Conservation (phyloP, 1,140 invertebrate genomes). For the Capitella teleta region DNA sequence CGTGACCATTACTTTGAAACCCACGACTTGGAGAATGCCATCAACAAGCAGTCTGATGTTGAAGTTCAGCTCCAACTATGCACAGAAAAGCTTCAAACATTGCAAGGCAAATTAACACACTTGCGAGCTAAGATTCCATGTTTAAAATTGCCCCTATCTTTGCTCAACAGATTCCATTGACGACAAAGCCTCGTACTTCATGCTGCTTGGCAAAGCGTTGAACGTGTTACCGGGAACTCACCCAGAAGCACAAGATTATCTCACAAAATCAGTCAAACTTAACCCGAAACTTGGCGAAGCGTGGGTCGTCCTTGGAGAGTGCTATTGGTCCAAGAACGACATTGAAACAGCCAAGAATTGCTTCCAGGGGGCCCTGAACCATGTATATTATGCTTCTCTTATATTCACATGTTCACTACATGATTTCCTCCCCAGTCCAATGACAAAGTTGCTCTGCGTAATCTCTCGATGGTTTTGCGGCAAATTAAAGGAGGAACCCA, state of each 20-base stretch:
- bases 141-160: too few relatives aligned
- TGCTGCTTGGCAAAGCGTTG: slow-evolving; percentile 62
- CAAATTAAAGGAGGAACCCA: slow-evolving; percentile 51
- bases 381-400: too few relatives aligned
- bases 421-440: too few relatives aligned
- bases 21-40: slow-evolving; percentile 56
- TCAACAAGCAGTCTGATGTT: slow-evolving; percentile 54
- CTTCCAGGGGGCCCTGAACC: slow-evolving; percentile 66
- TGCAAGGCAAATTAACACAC: too few relatives aligned
- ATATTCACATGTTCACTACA: too few relatives aligned
- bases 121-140: too few relatives aligned
- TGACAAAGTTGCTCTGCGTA: slow-evolving; percentile 67
- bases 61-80: slow-evolving; percentile 54
- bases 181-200: slow-evolving; percentile 58
- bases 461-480: slow-evolving; percentile 70
- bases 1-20: slow-evolving; percentile 69
- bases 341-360: slow-evolving; percentile 70
- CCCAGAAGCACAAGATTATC: slow-evolving; percentile 56
- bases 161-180: too few relatives aligned
- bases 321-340: slow-evolving; percentile 78
- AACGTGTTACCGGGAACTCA: slow-evolving; percentile 62
- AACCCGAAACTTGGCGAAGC: slow-evolving; percentile 69
- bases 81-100: too few relatives aligned
- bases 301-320: slow-evolving; percentile 82
- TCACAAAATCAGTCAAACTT: slow-evolving; percentile 74